phyloP scores from a whole-genome alignment of 2,113 vertebrate species.

The Campylomormyrus numenius region DNA sequence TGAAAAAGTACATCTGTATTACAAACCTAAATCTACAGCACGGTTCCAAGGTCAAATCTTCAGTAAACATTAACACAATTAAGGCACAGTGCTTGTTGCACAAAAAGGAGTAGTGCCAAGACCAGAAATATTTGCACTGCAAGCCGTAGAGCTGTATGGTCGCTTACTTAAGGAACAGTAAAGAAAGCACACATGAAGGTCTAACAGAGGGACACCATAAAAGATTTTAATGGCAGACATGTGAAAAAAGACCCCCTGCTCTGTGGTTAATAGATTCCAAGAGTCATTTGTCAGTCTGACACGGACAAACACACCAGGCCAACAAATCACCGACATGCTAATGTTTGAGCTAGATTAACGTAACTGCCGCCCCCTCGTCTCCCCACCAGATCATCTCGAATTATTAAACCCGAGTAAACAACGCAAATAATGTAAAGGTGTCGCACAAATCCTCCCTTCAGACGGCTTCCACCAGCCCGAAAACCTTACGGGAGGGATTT shows the following conservation, averaged over 20 bases:
- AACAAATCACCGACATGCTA: neutral
- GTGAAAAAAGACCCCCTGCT: neutral
- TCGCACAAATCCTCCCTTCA: neutral
- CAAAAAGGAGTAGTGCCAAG: neutral
- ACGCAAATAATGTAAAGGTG: neutral
- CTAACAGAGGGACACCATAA: neutral
- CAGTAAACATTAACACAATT: neutral
- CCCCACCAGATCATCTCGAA: neutral
- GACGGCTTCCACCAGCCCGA: neutral
- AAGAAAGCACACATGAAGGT: neutral
- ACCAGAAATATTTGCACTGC: neutral
- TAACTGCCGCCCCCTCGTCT: neutral
- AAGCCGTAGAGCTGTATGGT: neutral
- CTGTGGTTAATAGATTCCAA: neutral
- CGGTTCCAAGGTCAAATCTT: neutral
- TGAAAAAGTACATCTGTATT: neutral
- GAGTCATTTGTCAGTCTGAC: slow-evolving; percentile 9
- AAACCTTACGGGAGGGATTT: neutral
- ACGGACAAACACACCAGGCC: neutral
- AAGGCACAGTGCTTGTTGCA: neutral
- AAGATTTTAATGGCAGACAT: neutral
- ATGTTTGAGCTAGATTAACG: neutral
- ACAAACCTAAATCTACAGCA: neutral
- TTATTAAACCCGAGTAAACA: neutral
- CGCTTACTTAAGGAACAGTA: neutral